Conservation (phyloP, 2,888 invertebrate species). For the Stenichneumon culpator region DNA sequence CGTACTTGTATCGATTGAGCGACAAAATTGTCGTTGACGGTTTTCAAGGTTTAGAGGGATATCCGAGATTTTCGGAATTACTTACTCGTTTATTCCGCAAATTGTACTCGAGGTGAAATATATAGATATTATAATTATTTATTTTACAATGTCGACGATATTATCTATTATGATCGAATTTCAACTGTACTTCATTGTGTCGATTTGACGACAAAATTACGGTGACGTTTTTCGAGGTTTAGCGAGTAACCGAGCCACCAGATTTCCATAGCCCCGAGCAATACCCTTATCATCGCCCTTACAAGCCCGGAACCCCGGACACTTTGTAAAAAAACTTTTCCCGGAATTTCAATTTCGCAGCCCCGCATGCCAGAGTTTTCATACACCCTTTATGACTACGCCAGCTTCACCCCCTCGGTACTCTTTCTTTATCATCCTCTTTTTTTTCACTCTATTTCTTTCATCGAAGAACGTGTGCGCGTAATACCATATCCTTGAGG, state of each 20-base stretch:
- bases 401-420: constrained; percentile 18
- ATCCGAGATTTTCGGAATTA: no score
- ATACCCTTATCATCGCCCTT: neutral
- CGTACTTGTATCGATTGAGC: no score
- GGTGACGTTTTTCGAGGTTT: neutral
- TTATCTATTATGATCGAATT: neutral
- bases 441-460: constrained; percentile 62
- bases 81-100: no score
- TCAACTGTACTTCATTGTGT: neutral
- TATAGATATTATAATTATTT: no score
- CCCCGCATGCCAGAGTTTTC: constrained; percentile 50
- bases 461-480: constrained; percentile 41
- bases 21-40: no score
- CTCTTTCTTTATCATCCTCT: constrained; percentile 27
- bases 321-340: constrained; percentile 45
- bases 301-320: constrained; percentile 4
- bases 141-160: no score
- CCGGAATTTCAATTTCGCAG: constrained; percentile 63
- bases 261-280: constrained; percentile 21
- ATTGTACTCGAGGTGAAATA: no score
- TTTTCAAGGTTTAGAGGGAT: no score
- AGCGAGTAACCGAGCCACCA: neutral
- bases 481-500: constrained; percentile 34
- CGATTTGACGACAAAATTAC: neutral
- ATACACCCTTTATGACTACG: constrained; percentile 61